Evolutionary conservation across 2,113 vertebrate species (phyloP).

Genomic region (Uropsilus gracilis): DNA sequence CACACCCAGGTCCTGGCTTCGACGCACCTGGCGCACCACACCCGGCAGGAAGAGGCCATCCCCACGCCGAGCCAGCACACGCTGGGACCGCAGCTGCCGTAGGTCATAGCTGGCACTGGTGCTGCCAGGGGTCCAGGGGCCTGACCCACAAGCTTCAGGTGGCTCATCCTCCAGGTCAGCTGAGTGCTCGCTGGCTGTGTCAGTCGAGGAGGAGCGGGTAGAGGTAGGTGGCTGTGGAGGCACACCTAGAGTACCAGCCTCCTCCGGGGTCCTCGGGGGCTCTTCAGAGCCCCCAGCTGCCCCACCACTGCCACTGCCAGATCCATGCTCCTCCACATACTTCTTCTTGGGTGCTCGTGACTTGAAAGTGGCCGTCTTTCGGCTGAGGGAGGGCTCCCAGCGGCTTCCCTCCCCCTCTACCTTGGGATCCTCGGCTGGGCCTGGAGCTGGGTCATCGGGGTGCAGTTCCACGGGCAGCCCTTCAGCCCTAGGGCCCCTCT

Average conservation of each 20-base stretch:
- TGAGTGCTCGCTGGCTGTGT: conserved; percentile 93
- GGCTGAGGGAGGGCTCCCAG: conserved; percentile 86
- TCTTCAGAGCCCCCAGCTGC: conserved; percentile 34
- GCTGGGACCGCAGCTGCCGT: conserved; percentile 90
- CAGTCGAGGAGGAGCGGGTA: conserved; percentile 90
- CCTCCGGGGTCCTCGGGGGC: conserved; percentile 59
- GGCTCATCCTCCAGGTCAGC: conserved; percentile 88
- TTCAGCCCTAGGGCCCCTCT: conserved; percentile 46
- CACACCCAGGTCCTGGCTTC: conserved; percentile 88
- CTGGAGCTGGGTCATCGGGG: neutral
- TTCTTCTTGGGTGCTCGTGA: conserved; percentile 93
- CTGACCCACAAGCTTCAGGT: conserved; percentile 71
- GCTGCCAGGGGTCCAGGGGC: conserved; percentile 52
- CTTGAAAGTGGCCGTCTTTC: conserved; percentile 95
- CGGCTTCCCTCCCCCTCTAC: conserved; percentile 79
- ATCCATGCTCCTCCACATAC: conserved; percentile 89
- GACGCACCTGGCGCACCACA: conserved; percentile 89
- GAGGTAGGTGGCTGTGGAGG: conserved; percentile 83
- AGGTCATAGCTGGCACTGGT: conserved; percentile 75
- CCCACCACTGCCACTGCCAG: conserved; percentile 51
- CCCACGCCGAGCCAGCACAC: conserved; percentile 89
- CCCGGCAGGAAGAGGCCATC: conserved; percentile 88
- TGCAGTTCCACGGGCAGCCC: neutral
- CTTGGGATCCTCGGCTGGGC: conserved; percentile 67
- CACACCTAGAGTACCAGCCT: conserved; percentile 38